Base-by-base conservation (phyloP, 2,797 vertebrate genomes). In the Distichodus sexfasciatus region DNA sequence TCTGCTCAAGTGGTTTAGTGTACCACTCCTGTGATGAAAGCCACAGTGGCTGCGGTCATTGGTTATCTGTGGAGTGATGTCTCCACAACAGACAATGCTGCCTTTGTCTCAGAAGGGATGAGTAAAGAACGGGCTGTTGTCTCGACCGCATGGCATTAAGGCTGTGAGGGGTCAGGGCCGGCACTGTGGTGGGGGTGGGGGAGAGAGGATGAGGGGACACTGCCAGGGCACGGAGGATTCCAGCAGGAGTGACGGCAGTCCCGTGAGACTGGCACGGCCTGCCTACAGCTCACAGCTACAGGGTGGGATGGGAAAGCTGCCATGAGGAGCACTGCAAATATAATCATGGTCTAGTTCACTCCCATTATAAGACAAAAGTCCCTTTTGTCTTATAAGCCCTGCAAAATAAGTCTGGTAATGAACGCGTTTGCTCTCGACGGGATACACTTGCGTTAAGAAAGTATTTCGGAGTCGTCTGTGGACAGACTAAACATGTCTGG, bases 231-330 rank as follows among this genome's bases (percentile, higher is more conserved):
- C 77, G 74, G 74, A 82, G 83, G 70, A 77, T 82, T 79, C 69
- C 76, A 81, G 76, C 24, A 76, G 70, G 76, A 76, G 76, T 92
- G 90, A 89, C 87, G 72, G 86, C 86, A 87, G 77, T 78, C 21
- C 74, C 35, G 72, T 84, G 86, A 90, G 87, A 79, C 87, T 90
- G 88, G 88, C 89, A 90, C 88, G 80, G 89, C 84, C 87, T 82
- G 88, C 40, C 66, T 67, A 43, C 38, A 59, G 61, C 69, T 70
- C 62, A 67, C 50, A 55, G 62, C 46, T 40, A 44, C 31, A 11
- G 19, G 50, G 8, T 50, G 24, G 51, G 38, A 26, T 28, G 40
- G 28, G 23, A 19, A 55, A 48, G 11, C 48, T 17, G 1, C 31
- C 10, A 0, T 26, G 23, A 24, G 46, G 26, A 3, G 8, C 19